These are phyloP conservation scores for Mactra quadrangularis DNA, from an alignment of 1,140 invertebrate genomes.

Conservation along the genomic window DNA sequence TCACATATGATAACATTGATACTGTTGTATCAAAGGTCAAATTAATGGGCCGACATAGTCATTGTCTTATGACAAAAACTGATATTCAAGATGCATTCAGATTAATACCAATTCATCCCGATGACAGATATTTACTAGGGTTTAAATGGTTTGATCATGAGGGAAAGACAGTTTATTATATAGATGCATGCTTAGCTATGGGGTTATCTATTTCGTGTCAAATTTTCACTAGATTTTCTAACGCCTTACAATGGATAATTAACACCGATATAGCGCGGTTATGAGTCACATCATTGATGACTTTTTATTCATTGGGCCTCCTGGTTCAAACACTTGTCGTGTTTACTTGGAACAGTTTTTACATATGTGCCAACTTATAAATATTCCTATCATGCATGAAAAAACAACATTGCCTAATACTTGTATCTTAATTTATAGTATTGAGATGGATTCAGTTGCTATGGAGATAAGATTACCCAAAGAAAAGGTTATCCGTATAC, in stretches of 20 bases:
- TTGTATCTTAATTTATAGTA: constrained; percentile 32
- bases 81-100: constrained; percentile 1
- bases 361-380: constrained; percentile 26
- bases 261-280: neutral
- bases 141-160: neutral
- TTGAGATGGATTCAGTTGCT: constrained; percentile 11
- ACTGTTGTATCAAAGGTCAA: constrained; percentile 9
- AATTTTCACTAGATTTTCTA: neutral
- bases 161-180: neutral
- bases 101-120: neutral
- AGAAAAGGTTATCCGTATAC: constrained; percentile 1
- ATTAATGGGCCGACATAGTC: neutral
- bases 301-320: neutral
- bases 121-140: neutral
- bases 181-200: neutral
- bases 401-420: constrained; percentile 24
- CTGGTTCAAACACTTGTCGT: neutral
- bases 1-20: constrained; percentile 18
- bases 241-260: constrained; percentile 15
- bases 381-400: constrained; percentile 20
- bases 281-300: constrained; percentile 31
- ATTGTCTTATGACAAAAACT: constrained; percentile 8
- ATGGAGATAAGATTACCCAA: neutral
- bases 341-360: neutral
- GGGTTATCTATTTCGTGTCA: constrained; percentile 2